phyloP scores from a whole-genome alignment of 2,797 vertebrate species.

The Chrysocyon brachyurus region DNA sequence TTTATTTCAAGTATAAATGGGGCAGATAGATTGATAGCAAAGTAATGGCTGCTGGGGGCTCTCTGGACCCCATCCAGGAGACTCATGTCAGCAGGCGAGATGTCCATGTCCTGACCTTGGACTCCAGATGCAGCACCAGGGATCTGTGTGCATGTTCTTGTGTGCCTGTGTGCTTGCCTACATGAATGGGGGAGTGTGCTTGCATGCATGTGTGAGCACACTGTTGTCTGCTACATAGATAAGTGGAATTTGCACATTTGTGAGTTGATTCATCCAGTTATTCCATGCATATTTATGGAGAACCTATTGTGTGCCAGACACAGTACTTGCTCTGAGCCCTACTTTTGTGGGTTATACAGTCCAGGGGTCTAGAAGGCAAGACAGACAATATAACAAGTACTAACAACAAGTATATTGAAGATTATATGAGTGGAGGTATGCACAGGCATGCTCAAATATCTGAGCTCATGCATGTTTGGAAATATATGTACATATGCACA shows the following conservation, averaged over 20 bases:
- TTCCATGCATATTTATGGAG: not conserved
- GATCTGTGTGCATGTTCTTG: not conserved
- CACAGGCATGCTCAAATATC: not conserved
- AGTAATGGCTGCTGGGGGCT: slow-evolving; percentile 56
- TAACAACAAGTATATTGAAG: not conserved
- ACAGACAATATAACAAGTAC: not conserved
- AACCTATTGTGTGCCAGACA: not conserved
- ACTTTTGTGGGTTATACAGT: not conserved
- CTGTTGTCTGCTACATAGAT: not conserved
- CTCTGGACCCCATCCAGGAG: slow-evolving; percentile 48
- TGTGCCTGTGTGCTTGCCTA: not conserved
- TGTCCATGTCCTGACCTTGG: slow-evolving; percentile 61
- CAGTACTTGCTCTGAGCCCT: not conserved
- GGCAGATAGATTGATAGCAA: slow-evolving; percentile 68
- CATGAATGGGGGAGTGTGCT: not conserved
- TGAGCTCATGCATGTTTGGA: not conserved
- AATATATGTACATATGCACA: too few relatives aligned
- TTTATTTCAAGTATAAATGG: slow-evolving; percentile 83
- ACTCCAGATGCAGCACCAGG: not conserved
- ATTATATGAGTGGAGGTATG: not conserved
- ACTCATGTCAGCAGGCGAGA: not conserved
- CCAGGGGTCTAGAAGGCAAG: not conserved
- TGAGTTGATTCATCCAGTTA: not conserved
- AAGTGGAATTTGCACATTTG: not conserved
- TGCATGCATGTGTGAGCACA: fast-evolving